A percentile compares a stretch with the other conserved stretches of the same genome.
Conservation (phyloP, 2,113 vertebrate genomes). For the Fulica atra region DNA sequence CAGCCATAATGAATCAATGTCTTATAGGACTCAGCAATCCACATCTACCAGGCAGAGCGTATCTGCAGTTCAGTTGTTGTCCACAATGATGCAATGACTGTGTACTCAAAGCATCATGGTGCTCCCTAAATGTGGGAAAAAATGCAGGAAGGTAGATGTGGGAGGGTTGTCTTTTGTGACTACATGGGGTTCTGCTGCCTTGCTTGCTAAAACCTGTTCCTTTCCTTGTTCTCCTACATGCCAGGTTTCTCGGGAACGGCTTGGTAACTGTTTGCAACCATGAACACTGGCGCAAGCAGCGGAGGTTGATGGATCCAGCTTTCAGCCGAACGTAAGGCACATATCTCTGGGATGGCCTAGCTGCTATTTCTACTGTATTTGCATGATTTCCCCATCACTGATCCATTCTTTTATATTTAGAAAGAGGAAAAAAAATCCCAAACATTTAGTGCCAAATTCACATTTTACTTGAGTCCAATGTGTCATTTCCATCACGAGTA, state of each 20-base stretch:
- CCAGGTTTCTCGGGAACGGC: slow-evolving; percentile 87
- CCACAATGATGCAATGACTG: not conserved
- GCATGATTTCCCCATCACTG: not conserved
- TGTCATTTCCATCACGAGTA: not conserved
- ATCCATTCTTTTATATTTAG: not conserved
- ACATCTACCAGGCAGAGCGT: not conserved
- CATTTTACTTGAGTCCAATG: not conserved
- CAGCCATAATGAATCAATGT: not conserved
- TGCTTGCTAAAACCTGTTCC: not conserved
- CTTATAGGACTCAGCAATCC: not conserved
- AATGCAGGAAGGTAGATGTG: not conserved
- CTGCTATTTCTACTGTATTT: not conserved
- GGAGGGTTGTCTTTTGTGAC: not conserved
- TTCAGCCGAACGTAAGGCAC: slow-evolving; percentile 85
- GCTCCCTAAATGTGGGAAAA: not conserved
- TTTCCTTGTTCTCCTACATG: not conserved
- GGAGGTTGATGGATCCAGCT: slow-evolving; percentile 88
- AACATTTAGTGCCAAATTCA: not conserved
- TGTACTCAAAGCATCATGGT: not conserved
- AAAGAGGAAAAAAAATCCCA: not conserved
- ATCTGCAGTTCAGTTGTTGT: not conserved
- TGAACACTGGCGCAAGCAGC: slow-evolving; percentile 87
- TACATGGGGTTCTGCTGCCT: accelerated
- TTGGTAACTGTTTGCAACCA: slow-evolving; percentile 81
- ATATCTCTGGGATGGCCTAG: not conserved